Percentiles rank a stretch among this genome's conserved stretches.
Conservation (phyloP, 2,113 vertebrate genomes). For the Datnioides undecimradiatus region DNA sequence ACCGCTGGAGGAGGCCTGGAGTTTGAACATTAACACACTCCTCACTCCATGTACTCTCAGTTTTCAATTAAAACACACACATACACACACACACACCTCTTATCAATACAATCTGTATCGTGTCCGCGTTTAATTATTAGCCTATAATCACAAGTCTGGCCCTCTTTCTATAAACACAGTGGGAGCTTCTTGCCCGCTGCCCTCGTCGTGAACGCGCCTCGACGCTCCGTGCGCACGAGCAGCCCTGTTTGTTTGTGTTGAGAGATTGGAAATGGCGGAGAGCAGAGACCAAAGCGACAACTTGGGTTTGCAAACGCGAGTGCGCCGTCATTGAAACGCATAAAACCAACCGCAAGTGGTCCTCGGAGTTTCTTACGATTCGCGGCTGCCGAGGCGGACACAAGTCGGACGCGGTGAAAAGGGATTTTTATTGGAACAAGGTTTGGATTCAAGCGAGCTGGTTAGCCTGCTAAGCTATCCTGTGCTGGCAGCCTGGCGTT, state of each 20-base stretch:
- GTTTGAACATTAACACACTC: too few relatives aligned
- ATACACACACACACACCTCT: too few relatives aligned
- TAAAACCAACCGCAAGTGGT: slow-evolving; percentile 28
- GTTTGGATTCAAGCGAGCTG: slow-evolving; percentile 63
- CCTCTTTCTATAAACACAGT: too few relatives aligned
- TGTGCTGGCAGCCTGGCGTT: slow-evolving; percentile 73
- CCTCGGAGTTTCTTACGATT: slow-evolving; percentile 7
- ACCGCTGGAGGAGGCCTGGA: too few relatives aligned
- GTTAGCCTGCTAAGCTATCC: slow-evolving; percentile 74
- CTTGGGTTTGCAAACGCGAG: slow-evolving; percentile 68
- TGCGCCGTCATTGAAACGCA: slow-evolving; percentile 62
- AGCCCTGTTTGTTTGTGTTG: slow-evolving; percentile 88
- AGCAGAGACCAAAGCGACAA: slow-evolving; percentile 80
- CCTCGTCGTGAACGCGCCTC: slow-evolving; percentile 62
- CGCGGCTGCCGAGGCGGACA: slow-evolving; percentile 39
- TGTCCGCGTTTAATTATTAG: too few relatives aligned
- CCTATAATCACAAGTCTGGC: too few relatives aligned
- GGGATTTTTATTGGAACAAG: slow-evolving; percentile 53
- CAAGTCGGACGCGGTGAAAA: slow-evolving; percentile 30
- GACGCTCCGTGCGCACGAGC: slow-evolving; percentile 63
- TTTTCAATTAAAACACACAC: too few relatives aligned
- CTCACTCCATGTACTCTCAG: too few relatives aligned
- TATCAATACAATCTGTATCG: too few relatives aligned
- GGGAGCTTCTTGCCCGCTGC: neutral
- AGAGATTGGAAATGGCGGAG: slow-evolving; percentile 88